A percentile compares a stretch with the other conserved stretches of the same genome.
Evolutionary conservation across 2,797 vertebrate genomes (phyloP).

Genomic region (Serranus cabrilla): DNA sequence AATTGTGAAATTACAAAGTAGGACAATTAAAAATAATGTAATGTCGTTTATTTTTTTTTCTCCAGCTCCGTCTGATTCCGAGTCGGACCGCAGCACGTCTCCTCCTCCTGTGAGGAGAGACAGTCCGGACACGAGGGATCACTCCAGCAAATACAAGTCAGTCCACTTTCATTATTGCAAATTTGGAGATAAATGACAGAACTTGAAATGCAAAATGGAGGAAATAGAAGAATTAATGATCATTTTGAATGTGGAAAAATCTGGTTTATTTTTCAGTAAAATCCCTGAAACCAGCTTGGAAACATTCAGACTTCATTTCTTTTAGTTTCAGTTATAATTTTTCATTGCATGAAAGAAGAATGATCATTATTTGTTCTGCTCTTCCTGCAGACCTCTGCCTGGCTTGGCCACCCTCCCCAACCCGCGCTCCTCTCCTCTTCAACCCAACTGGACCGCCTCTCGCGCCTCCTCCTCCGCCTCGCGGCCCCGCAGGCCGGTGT

Average conservation of each 20-base stretch:
- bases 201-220: no score
- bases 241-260: no score
- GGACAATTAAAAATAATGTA: not conserved
- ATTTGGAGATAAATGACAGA: not conserved
- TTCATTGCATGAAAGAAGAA: not conserved
- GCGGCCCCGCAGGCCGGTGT: conserved; percentile 82
- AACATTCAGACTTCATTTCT: not conserved
- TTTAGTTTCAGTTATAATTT: not conserved
- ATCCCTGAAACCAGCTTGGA: not conserved
- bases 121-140: conserved; percentile 69
- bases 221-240: no score
- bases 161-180: conserved; percentile 8
- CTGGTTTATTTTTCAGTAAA: not conserved
- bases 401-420: conserved; percentile 84
- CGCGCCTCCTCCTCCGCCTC: conserved; percentile 74
- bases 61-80: conserved; percentile 81
- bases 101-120: conserved; percentile 67
- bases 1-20: not conserved
- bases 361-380: not conserved
- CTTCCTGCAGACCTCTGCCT: conserved; percentile 74
- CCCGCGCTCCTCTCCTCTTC: conserved; percentile 76
- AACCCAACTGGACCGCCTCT: conserved; percentile 60
- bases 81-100: conserved; percentile 82
- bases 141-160: conserved; percentile 82
- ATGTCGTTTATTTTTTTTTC: conserved; percentile 41